Base-by-base conservation (phyloP, 1,140 invertebrate genomes). In the Phenacoccus solenopsis region DNA sequence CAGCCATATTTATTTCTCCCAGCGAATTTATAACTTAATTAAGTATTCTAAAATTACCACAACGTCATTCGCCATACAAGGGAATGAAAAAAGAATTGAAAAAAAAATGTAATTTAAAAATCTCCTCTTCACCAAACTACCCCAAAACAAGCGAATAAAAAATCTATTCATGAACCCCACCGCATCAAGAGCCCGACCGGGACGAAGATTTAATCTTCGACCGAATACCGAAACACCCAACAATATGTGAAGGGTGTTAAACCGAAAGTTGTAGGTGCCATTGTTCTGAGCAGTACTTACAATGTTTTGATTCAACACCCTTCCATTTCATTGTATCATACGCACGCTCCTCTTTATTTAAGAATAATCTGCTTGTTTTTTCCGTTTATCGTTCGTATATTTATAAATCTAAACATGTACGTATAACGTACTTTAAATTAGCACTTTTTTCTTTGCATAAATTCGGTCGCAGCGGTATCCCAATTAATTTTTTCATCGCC, bases 291-390 rank as follows among this genome's bases (percentile, higher is more conserved):
- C 20, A 49, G 38, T 49, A 49, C 38, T 49, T 49, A 49, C 38
- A 49, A 49, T 49, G 38, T 49, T 49, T 49, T 49, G 38, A 49
- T 49, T 49, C 38, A 49, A n/a, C 38, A 49, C 38, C 38, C 38
- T 16, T 49, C 38, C 13, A 16, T 49, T 49, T 49, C 12, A 49
- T 49, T 49, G 20, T n/a, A 49, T n/a, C n/a, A n/a, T n/a, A 4
- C 5, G 38, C 5, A 49, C 38, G 16, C 38, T 49, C 38, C 38
- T n/a, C n/a, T n/a, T n/a, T 49, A 49, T 49, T 49, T 32, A 3
- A n/a, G 5, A 2, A 16, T 49, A 49, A 49, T 49, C 38, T n/a
- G 38, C 38, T 5, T 49, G 38, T 49, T 49, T 49, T 16, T 49
- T 49, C 38, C 38, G 38, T 10, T 49, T 16, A 49, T n/a, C 13